Conservation (phyloP, 2,888 invertebrate species). For the Lagria hirta region DNA sequence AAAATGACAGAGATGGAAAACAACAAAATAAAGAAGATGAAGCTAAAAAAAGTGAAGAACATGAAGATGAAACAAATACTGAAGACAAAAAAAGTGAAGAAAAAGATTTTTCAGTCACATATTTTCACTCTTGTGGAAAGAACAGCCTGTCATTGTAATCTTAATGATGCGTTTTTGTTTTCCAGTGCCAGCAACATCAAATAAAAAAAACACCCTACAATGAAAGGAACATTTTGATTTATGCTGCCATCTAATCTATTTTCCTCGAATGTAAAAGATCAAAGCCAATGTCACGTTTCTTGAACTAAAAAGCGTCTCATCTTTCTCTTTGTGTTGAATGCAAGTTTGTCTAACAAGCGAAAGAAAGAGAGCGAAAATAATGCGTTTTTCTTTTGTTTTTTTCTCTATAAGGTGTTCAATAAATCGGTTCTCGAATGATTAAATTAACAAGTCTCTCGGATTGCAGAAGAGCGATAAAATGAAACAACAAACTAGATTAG, state of each 20-base stretch:
- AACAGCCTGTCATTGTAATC: no score
- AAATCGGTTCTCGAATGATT: constrained; percentile 3
- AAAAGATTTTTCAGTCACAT: no score
- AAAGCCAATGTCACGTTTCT: constrained; percentile 36
- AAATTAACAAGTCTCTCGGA: constrained; percentile 1
- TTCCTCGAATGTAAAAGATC: constrained; percentile 31
- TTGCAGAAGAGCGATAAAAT: constrained; percentile 9
- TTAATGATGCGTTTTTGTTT: constrained; percentile 12
- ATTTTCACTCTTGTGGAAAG: no score
- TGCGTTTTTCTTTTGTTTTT: neutral
- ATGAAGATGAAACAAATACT: no score
- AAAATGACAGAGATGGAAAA: no score
- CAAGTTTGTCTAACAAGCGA: constrained; percentile 33
- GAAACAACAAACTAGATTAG: constrained; percentile 16
- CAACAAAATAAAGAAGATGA: no score
- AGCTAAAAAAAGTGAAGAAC: no score
- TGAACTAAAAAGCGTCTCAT: constrained; percentile 10
- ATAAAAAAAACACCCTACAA: constrained; percentile 35
- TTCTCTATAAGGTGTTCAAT: neutral
- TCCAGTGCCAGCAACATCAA: constrained; percentile 18
- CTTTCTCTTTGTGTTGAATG: constrained; percentile 15
- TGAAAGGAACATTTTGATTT: constrained; percentile 30
- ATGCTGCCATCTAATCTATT: constrained; percentile 22
- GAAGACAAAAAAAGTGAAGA: no score
- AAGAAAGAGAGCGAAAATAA: constrained; percentile 4